Evolutionary conservation across 2,888 invertebrate species (phyloP).

Genomic region (Drosophila stalkeri): DNA sequence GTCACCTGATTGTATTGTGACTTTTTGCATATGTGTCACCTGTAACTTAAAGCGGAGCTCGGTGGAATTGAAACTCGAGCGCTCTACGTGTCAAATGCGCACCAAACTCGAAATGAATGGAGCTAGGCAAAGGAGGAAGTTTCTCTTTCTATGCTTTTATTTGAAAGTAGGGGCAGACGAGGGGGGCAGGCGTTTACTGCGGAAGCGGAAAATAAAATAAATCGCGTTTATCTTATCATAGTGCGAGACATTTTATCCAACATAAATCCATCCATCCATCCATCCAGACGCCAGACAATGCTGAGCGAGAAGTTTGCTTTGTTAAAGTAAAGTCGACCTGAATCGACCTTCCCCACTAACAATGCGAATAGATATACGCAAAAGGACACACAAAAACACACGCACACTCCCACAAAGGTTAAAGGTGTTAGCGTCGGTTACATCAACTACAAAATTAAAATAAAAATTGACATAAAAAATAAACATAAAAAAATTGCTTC

Average conservation of each 20-base stretch:
- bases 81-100: constrained; percentile 38
- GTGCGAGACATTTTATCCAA: background rate
- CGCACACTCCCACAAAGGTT: constrained; percentile 31
- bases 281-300: background rate
- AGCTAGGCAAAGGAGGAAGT: background rate
- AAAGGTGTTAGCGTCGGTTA: constrained; percentile 45
- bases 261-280: background rate
- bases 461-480: constrained; percentile 7
- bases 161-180: background rate
- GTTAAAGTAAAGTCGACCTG: background rate
- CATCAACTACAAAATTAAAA: constrained; percentile 44
- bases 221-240: constrained; percentile 57
- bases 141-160: background rate
- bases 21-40: constrained; percentile 28
- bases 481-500: constrained; percentile 18
- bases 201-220: constrained; percentile 48
- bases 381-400: background rate
- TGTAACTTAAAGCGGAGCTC: constrained; percentile 15
- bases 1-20: constrained; percentile 21
- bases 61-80: constrained; percentile 36
- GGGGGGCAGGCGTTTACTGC: constrained; percentile 1
- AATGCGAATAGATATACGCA: background rate
- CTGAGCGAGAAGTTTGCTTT: constrained; percentile 3
- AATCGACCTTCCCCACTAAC: constrained; percentile 1
- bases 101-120: background rate